Conservation (phyloP, 2,113 vertebrate species). For the Pampusana beccarii region DNA sequence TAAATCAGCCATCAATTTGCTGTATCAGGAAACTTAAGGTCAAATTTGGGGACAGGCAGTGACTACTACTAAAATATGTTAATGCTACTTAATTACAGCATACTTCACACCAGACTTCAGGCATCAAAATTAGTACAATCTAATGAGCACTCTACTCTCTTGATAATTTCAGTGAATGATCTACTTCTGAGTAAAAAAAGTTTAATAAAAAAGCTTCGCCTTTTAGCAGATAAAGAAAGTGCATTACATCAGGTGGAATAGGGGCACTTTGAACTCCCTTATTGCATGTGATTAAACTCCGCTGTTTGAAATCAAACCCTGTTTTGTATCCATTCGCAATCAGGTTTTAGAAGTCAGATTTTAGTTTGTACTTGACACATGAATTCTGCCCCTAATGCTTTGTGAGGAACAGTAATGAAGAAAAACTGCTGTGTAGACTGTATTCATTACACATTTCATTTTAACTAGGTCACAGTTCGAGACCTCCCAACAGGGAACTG, state of each 20-base stretch:
- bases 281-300: conserved; percentile 61
- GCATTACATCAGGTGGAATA: conserved; percentile 36
- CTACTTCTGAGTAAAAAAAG: conserved; percentile 29
- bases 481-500: conserved; percentile 81
- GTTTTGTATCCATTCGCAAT: conserved; percentile 6
- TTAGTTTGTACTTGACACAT: conserved; percentile 62
- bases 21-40: conserved; percentile 21
- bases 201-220: conserved; percentile 21
- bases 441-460: conserved; percentile 70
- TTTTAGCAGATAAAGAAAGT: conserved; percentile 40
- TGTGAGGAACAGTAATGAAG: conserved; percentile 55
- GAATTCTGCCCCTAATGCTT: conserved; percentile 56
- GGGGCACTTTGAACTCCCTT: conserved; percentile 30
- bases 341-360: conserved; percentile 64
- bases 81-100: conserved; percentile 55
- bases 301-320: conserved; percentile 54
- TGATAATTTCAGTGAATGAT: conserved; percentile 10
- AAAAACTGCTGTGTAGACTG: conserved; percentile 39
- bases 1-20: conserved; percentile 17
- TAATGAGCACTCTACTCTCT: conserved; percentile 2
- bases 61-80: conserved; percentile 52
- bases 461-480: conserved; percentile 81
- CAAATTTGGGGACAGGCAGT: background rate
- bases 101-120: background rate
- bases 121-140: conserved; percentile 35